These are phyloP conservation scores for Microcebus tavaratra DNA, from an alignment of 2,113 vertebrate species.

Conservation along the genomic window DNA sequence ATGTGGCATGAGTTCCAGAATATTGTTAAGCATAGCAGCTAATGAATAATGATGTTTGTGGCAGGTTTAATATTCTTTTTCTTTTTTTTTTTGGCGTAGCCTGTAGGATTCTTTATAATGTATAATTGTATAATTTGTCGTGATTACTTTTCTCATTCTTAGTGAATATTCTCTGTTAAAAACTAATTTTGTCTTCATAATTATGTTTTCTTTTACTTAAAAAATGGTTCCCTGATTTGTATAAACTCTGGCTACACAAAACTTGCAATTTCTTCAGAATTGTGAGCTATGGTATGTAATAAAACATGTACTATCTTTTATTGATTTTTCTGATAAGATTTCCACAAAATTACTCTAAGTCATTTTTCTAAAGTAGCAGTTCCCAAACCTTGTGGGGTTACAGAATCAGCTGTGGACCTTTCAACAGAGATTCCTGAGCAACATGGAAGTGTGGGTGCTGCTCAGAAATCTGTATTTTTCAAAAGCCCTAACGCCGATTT, in stretches of 20 bases:
- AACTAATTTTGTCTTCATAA: constrained; percentile 1
- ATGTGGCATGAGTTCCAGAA: not conserved
- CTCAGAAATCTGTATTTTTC: not conserved
- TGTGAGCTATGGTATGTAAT: not conserved
- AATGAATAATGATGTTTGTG: not conserved
- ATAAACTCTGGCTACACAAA: not conserved
- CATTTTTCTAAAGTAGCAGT: not conserved
- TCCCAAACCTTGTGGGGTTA: not conserved
- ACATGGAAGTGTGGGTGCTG: not conserved
- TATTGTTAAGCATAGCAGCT: not conserved
- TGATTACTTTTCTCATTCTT: not conserved
- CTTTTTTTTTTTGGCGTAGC: no score
- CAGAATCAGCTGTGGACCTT: not conserved
- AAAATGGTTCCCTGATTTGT: not conserved
- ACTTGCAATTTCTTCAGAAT: not conserved
- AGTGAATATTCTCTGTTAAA: not conserved
- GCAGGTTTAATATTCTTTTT: not conserved
- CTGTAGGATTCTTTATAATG: not conserved
- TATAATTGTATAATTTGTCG: not conserved
- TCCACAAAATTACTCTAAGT: not conserved
- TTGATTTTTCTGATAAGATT: not conserved
- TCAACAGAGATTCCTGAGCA: not conserved
- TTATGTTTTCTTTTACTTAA: not conserved
- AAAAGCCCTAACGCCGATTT: not conserved
- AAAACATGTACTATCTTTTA: not conserved